Base-by-base conservation (phyloP, 2,888 invertebrate genomes). In the Hyalella azteca region DNA sequence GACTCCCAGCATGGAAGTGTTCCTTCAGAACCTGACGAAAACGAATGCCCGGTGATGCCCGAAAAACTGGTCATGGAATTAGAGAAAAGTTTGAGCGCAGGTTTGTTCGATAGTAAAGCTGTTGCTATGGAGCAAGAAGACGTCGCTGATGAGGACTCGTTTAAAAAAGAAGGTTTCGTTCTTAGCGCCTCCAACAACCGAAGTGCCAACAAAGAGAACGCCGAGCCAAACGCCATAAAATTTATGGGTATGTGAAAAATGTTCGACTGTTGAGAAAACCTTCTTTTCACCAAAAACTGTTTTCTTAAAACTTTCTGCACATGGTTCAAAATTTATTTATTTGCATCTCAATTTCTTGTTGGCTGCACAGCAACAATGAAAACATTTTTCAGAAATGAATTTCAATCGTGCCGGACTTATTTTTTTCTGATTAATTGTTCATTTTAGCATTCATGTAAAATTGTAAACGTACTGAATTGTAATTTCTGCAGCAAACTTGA, bases 31-130 rank as follows among this genome's bases (percentile, higher is more conserved):
- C 81, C 80, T 50, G 81, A 82, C 45, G 82, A 81, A 41, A 84
- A 82, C 77, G 81, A 82, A 60, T 82, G 81, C 48, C 79, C 79
- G 7, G 84, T 79, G n/a, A 80, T 79, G 22, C 81, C 84, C 2
- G 84, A 84, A 73, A 82, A 84, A 50, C 78, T 80, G 60, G 83
- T 83, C 15, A 60, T 77, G 22, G 83, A 83, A 45, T 73, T 81
- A 73, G 82, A 82, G 48, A 81, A 78, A 45, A 75, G 22, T 41
- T 29, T 75, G 75, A 75, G 36, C 41, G 29, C 29, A 22, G 36
- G 36, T 11, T 29, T 36, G 5, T 29, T 19, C 7, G 75, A 75
- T 41, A 45, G 22, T 29, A 66, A 13, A 32, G 9, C 66, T 19
- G 66, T 36, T 66, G 32, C 66, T 36, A 36, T 19, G 22, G 75